Evolutionary conservation across 2,797 vertebrate genomes (phyloP).

Genomic region (Oreochromis grahami): DNA sequence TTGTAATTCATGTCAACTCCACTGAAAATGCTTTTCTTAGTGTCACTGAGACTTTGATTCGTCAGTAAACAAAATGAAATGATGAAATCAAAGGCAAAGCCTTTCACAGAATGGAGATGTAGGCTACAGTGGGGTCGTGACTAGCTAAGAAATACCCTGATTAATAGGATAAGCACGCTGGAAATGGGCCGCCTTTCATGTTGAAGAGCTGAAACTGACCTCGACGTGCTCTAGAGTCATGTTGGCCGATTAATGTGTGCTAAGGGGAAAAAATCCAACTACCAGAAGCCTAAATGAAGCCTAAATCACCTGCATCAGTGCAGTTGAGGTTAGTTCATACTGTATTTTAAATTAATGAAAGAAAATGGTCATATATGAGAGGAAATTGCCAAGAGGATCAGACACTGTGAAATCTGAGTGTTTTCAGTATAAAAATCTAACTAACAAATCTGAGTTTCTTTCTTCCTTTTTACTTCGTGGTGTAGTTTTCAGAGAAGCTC

Average conservation of each 20-base stretch:
- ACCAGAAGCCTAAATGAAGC: background rate
- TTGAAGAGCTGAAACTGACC: constrained; percentile 43
- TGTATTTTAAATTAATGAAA: background rate
- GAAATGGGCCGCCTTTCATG: constrained; percentile 38
- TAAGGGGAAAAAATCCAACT: background rate
- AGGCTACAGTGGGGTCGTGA: constrained; percentile 42
- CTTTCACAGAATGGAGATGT: constrained; percentile 36
- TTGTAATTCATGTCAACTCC: constrained; percentile 3
- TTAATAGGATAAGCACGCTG: constrained; percentile 51
- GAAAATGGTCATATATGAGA: background rate
- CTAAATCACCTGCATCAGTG: background rate
- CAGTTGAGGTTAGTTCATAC: background rate
- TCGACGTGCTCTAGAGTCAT: background rate
- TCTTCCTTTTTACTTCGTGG: background rate
- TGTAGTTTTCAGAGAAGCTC: background rate
- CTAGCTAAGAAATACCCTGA: constrained; percentile 50
- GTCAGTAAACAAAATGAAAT: constrained; percentile 59
- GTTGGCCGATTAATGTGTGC: background rate
- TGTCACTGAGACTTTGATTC: constrained; percentile 41
- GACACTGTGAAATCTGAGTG: background rate
- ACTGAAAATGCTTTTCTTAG: constrained; percentile 10
- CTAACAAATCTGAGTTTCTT: background rate
- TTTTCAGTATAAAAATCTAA: background rate
- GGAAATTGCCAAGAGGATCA: background rate
- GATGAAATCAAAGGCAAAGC: constrained; percentile 63